Evolutionary conservation across 1,140 invertebrate genomes (phyloP).

Genomic region (Aethina tumida): DNA sequence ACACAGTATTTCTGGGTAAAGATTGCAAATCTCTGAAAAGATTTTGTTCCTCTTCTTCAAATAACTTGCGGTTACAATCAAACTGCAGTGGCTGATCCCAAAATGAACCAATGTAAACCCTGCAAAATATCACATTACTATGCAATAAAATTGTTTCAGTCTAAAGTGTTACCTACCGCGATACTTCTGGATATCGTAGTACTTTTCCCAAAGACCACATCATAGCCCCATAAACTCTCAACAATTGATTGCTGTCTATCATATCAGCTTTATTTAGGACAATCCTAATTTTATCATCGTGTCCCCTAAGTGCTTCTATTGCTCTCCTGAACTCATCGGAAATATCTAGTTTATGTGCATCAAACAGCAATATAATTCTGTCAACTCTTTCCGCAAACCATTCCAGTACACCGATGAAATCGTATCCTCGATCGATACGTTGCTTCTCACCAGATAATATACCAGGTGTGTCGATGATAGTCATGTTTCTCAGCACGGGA

Average conservation of each 20-base stretch:
- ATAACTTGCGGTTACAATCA: slow-evolving; percentile 50
- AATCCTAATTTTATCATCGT: slow-evolving; percentile 64
- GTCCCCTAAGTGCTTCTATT: slow-evolving; percentile 52
- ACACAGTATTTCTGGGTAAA: slow-evolving; percentile 61
- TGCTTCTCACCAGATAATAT: slow-evolving; percentile 60
- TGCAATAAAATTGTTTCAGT: too few species aligned
- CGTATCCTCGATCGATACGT: slow-evolving; percentile 67
- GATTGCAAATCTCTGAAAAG: slow-evolving; percentile 63
- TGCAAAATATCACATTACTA: too few species aligned
- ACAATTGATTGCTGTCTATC: slow-evolving; percentile 63
- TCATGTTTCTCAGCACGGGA: slow-evolving; percentile 58
- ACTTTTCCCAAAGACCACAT: slow-evolving; percentile 75
- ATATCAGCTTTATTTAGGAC: slow-evolving; percentile 68
- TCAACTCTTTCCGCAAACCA: slow-evolving; percentile 70
- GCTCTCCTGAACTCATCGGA: slow-evolving; percentile 59
- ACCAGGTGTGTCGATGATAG: slow-evolving; percentile 71
- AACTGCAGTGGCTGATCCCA: slow-evolving; percentile 62
- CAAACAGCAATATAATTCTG: slow-evolving; percentile 62
- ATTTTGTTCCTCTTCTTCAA: slow-evolving; percentile 69
- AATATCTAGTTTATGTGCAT: slow-evolving; percentile 69
- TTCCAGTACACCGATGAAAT: slow-evolving; percentile 61
- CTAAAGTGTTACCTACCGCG: too few species aligned
- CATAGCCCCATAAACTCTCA: slow-evolving; percentile 68
- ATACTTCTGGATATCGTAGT: slow-evolving; percentile 68
- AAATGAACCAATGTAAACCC: slow-evolving; percentile 74